These are phyloP conservation scores for Menidia beryllina DNA, from an alignment of 2,113 vertebrate species.

Conservation along the genomic window DNA sequence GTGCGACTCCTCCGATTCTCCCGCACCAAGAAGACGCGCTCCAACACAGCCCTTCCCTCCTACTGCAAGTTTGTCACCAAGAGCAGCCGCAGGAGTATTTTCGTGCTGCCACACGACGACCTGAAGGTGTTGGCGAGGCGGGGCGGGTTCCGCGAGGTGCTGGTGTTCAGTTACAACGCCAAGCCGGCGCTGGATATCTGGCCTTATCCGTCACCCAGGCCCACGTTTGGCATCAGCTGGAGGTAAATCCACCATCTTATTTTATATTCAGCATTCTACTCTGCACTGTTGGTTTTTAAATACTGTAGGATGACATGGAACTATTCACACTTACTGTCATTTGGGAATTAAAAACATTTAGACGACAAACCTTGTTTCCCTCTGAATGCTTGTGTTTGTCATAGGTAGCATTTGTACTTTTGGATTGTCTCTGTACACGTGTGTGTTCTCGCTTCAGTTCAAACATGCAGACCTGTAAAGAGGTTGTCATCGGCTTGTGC, in stretches of 20 bases:
- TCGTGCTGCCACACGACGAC: constrained; percentile 94
- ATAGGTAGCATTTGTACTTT: no score
- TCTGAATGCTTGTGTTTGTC: no score
- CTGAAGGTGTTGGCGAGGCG: constrained; percentile 92
- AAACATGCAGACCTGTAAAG: no score
- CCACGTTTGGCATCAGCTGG: constrained; percentile 98
- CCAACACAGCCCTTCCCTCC: constrained; percentile 95
- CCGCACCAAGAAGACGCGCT: constrained; percentile 92
- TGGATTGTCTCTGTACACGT: no score
- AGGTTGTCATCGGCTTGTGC: background rate
- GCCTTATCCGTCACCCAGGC: constrained; percentile 97
- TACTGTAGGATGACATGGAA: no score
- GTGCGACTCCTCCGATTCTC: constrained; percentile 93
- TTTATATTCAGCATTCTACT: constrained; percentile 1
- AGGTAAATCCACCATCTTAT: constrained; percentile 80
- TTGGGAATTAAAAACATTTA: no score
- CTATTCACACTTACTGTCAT: no score
- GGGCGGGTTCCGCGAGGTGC: constrained; percentile 94
- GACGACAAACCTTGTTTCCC: no score
- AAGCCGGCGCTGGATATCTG: constrained; percentile 96
- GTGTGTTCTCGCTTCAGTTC: no score
- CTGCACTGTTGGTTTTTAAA: no score
- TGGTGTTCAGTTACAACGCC: constrained; percentile 95
- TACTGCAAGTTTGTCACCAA: constrained; percentile 98
- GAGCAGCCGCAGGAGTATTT: constrained; percentile 97